These are phyloP conservation scores for Penaeus japonicus DNA, from an alignment of 1,140 invertebrate genomes.

Conservation along the genomic window DNA sequence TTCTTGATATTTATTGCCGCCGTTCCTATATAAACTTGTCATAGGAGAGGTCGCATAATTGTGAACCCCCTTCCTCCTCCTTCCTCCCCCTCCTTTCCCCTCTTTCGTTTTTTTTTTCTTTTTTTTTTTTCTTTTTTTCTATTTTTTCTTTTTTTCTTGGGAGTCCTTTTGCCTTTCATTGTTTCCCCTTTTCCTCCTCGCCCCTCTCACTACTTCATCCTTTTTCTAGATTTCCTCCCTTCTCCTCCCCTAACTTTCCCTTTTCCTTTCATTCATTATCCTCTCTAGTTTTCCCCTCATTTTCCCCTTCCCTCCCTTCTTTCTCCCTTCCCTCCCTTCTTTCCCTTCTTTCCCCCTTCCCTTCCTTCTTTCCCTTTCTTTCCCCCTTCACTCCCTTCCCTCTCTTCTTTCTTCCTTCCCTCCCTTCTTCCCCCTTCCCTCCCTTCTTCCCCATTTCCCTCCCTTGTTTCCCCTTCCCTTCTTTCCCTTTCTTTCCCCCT, in stretches of 20 bases:
- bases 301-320: too few relatives aligned
- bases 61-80: not conserved
- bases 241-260: not conserved
- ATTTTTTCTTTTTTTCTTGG: too few relatives aligned
- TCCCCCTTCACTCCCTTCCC: not conserved
- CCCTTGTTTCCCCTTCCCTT: not conserved
- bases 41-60: slow-evolving; percentile 14
- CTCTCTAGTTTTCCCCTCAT: not conserved
- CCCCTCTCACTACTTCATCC: not conserved
- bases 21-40: not conserved
- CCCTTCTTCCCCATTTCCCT: not conserved
- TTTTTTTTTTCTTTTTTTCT: not conserved
- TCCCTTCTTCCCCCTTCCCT: not conserved
- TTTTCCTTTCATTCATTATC: not conserved
- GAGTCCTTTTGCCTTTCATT: not conserved
- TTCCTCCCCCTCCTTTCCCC: not conserved
- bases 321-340: not conserved
- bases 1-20: not conserved
- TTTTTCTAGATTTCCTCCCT: too few relatives aligned
- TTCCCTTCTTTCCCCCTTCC: not conserved
- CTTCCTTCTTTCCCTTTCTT: not conserved
- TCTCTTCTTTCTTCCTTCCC: not conserved
- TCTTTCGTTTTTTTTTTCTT: not conserved
- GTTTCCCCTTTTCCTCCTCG: too few relatives aligned
- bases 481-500: not conserved